Evolutionary conservation across 2,113 vertebrate species (phyloP).

Genomic region (Hippotragus niger): DNA sequence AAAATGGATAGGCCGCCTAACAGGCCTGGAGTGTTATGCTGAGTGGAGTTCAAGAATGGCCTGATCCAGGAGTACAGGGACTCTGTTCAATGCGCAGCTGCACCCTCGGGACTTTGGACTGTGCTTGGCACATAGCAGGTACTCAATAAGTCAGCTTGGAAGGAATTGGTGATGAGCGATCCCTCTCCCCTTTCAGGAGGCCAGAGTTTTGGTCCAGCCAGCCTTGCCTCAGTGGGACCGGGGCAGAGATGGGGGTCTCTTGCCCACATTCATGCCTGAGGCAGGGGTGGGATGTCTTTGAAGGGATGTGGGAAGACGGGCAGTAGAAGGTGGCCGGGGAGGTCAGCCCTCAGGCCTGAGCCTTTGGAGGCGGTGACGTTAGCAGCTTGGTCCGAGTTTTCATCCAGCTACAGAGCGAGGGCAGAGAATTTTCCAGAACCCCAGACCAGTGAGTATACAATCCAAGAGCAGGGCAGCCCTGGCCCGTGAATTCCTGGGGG

Average conservation of each 20-base stretch:
- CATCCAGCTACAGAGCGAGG: not conserved
- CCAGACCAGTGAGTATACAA: accelerated
- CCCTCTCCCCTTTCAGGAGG: too few relatives aligned
- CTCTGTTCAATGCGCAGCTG: accelerated
- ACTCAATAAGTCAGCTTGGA: not conserved
- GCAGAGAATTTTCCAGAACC: not conserved
- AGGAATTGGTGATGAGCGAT: accelerated
- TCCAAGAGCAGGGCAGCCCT: too few relatives aligned
- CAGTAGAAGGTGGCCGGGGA: accelerated
- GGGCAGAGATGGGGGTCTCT: not conserved
- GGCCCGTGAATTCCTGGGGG: not conserved
- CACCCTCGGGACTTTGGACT: not conserved
- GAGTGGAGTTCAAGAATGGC: not conserved
- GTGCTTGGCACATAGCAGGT: accelerated
- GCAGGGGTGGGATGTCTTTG: not conserved
- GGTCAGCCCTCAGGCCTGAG: not conserved
- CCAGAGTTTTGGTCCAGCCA: not conserved
- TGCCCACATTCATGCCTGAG: not conserved
- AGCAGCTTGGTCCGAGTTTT: not conserved
- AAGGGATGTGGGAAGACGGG: not conserved
- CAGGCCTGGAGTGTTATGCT: too few relatives aligned
- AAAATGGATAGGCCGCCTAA: too few relatives aligned
- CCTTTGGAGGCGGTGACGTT: accelerated
- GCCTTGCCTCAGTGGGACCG: not conserved
- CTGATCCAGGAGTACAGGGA: not conserved